These are phyloP conservation scores for Drosophila bifasciata DNA, from an alignment of 1,140 invertebrate genomes.

Conservation along the genomic window DNA sequence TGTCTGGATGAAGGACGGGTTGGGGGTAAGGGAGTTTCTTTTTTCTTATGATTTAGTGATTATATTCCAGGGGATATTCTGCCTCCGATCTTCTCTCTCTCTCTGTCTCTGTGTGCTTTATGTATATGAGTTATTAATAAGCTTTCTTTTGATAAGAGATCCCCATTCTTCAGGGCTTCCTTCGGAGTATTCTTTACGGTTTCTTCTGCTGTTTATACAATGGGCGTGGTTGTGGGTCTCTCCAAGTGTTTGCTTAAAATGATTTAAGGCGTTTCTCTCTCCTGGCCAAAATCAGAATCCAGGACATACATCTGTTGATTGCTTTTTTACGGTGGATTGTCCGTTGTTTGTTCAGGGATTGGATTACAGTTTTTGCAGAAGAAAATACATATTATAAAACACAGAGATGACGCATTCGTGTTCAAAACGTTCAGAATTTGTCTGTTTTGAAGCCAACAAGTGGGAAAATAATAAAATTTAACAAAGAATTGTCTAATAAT, in stretches of 20 bases:
- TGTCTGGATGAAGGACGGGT: conserved; percentile 28
- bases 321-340: conserved; percentile 13
- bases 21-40: not conserved
- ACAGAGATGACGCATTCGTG: no score
- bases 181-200: not conserved
- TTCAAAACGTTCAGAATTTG: no score
- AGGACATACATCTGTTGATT: conserved; percentile 71
- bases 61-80: conserved; percentile 26
- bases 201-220: conserved; percentile 46
- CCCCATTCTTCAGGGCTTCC: conserved; percentile 20
- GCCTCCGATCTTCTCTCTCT: conserved; percentile 2
- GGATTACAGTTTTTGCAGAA: no score
- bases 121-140: conserved; percentile 74
- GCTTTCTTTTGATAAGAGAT: conserved; percentile 68
- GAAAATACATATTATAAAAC: no score
- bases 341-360: conserved; percentile 6
- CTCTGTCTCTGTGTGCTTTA: conserved; percentile 14
- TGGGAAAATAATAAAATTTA: no score
- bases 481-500: no score
- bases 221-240: conserved; percentile 38
- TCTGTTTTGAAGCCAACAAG: no score
- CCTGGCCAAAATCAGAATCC: conserved; percentile 44
- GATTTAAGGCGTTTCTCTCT: conserved; percentile 64
- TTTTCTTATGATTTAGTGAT: conserved; percentile 73
- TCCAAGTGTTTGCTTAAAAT: conserved; percentile 68